A percentile compares a stretch with the other conserved stretches of the same genome.
phyloP scores from a whole-genome alignment of 2,113 vertebrate genomes.

The Ariopsis seemanni region DNA sequence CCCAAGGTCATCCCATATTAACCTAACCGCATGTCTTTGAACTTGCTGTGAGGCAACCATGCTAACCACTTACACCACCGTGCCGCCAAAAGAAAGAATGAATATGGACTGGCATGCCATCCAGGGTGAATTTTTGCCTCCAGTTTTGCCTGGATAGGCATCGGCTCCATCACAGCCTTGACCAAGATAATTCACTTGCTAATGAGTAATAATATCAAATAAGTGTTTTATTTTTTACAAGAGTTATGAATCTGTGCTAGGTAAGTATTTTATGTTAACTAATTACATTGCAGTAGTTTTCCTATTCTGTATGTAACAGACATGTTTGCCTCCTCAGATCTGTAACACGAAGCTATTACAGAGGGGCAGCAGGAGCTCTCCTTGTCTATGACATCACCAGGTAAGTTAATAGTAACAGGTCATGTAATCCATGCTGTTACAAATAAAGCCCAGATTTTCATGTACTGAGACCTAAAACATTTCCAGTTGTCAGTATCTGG shows the following conservation, averaged over 20 bases:
- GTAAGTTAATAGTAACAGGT: slow-evolving; percentile 57
- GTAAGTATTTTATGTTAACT: background rate
- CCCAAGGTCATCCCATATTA: too few relatives aligned
- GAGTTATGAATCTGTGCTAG: background rate
- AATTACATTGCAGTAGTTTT: background rate
- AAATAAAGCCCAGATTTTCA: background rate
- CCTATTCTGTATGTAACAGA: background rate
- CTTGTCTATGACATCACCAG: slow-evolving; percentile 93
- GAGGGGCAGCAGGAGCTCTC: slow-evolving; percentile 88
- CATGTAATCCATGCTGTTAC: background rate
- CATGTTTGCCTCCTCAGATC: slow-evolving; percentile 72
- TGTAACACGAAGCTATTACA: slow-evolving; percentile 91
- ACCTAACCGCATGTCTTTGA: too few relatives aligned
- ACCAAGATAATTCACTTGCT: background rate
- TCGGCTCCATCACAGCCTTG: background rate
- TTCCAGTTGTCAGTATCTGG: background rate
- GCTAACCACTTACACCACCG: too few relatives aligned
- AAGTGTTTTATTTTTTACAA: background rate
- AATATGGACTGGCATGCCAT: background rate
- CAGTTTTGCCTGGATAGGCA: background rate
- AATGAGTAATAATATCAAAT: background rate
- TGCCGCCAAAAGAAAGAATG: background rate
- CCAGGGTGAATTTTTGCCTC: background rate
- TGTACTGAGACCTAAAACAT: background rate
- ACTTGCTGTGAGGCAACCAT: too few relatives aligned